Base-by-base conservation (phyloP, 2,113 vertebrate species). In the Gavialis gangeticus region DNA sequence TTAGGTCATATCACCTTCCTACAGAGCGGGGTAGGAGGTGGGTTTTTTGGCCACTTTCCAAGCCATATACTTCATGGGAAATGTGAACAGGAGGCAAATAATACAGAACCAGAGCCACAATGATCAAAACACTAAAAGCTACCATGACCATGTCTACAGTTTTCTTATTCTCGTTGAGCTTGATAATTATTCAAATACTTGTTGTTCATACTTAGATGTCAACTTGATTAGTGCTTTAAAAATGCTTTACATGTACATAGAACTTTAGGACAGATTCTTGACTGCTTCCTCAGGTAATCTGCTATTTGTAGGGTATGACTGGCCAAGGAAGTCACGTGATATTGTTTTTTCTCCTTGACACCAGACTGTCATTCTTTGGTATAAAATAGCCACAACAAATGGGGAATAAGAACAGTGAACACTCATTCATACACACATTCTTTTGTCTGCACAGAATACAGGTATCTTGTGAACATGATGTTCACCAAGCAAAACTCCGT, bases 401-500 rank as follows among this genome's bases (percentile, higher is more conserved):
- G 71, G 75, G 5, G 37, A 18, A 14, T 8, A 0, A 0, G 19
- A 5, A 27, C 57, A 1, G 27, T 4, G 12, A 2, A 66, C 19
- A 2, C 5, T 57, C 8, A 55, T 12, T 75, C 64, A 25, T 63
- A 87, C 4, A 54, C 79, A 46, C 64, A 24, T 1, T 3, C 0
- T 0, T 22, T 4, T 15, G 10, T 66, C n/a, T 60, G 24, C 8
- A 64, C 59, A 1, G 0, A 12, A 28, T 1, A 17, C 27, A 22
- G 84, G 71, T 13, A 2, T 0, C 1, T 55, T 1, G 0, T 5
- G 85, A 46, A 24, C 4, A 5, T 57, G 82, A 6, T 17, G 1
- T 71, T 27, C 27, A 0, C 64, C 16, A 0, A 1, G 19, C 8
- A 3, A 58, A 57, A 5, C 64, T 56, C 12, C 1, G 12, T 59